phyloP scores from a whole-genome alignment of 1,140 invertebrate genomes.

The Adelges cooleyi region DNA sequence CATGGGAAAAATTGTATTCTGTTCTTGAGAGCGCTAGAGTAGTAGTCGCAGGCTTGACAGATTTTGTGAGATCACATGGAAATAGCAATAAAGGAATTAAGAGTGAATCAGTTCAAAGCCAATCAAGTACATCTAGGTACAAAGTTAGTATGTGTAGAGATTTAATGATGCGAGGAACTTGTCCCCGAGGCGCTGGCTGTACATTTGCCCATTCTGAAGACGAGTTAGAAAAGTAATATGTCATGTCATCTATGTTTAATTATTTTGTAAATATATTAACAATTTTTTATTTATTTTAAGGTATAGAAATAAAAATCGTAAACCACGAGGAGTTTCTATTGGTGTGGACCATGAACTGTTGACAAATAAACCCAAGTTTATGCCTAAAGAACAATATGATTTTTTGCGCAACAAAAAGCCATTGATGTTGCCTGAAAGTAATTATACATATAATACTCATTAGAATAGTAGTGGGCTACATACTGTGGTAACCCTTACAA shows the following conservation, averaged over 20 bases:
- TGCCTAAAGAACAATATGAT: constrained; percentile 20
- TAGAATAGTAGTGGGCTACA: too few species aligned
- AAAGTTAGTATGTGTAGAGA: constrained; percentile 74
- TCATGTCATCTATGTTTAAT: too few species aligned
- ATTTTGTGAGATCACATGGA: constrained; percentile 73
- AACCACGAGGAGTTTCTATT: background rate
- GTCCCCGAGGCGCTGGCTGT: constrained; percentile 74
- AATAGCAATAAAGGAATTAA: constrained; percentile 39
- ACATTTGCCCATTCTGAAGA: constrained; percentile 86
- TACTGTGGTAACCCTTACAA: too few species aligned
- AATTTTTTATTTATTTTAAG: background rate
- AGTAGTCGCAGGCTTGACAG: constrained; percentile 71
- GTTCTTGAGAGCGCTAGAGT: constrained; percentile 67
- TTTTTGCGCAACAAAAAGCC: constrained; percentile 10
- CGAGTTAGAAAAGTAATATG: constrained; percentile 67
- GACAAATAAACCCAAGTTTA: constrained; percentile 7
- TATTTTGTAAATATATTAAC: background rate
- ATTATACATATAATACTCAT: too few species aligned
- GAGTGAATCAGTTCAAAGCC: constrained; percentile 32
- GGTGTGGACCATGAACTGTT: constrained; percentile 15
- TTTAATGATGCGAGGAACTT: constrained; percentile 59
- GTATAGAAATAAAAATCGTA: background rate
- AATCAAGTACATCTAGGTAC: constrained; percentile 26
- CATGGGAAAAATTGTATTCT: constrained; percentile 59
- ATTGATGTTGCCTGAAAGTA: constrained; percentile 12